phyloP scores from a whole-genome alignment of 2,888 invertebrate species.

The Dynastes hyllus region DNA sequence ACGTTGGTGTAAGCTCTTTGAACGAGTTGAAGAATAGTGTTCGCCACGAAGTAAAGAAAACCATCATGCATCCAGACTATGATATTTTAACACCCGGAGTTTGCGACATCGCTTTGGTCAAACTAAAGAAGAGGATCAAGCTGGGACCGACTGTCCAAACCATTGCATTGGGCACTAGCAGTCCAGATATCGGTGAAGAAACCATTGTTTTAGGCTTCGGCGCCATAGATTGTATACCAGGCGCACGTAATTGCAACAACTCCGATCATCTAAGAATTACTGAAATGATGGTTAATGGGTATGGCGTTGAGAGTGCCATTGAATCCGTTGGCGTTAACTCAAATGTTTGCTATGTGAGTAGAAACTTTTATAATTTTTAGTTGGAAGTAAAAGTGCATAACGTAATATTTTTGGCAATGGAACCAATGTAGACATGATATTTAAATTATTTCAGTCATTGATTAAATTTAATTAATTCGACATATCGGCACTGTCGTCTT shows the following conservation, averaged over 20 bases:
- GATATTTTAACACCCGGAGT: background rate
- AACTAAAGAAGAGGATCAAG: background rate
- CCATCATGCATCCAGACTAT: background rate
- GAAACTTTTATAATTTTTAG: background rate
- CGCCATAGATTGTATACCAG: background rate
- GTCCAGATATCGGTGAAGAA: slow-evolving; percentile 2
- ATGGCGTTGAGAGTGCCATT: background rate
- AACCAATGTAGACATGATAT: no score
- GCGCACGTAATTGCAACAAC: background rate
- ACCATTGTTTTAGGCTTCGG: slow-evolving; percentile 3
- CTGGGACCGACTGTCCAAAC: background rate
- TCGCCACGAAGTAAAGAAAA: background rate
- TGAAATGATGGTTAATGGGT: background rate
- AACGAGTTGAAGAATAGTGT: background rate
- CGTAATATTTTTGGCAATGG: no score
- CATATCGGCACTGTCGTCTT: no score
- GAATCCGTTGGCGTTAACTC: background rate
- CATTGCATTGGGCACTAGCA: background rate
- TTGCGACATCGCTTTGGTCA: slow-evolving; percentile 13
- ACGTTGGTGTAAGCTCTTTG: background rate
- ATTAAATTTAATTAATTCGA: no score
- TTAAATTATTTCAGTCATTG: no score
- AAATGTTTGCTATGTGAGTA: slow-evolving; percentile 18
- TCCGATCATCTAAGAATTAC: background rate
- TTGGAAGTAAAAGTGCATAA: no score